Evolutionary conservation across 92 coral and sea anemone genomes (phyloP), one percentile per base, ranked within the genome.

Genomic region (Montipora capitata): DNA sequence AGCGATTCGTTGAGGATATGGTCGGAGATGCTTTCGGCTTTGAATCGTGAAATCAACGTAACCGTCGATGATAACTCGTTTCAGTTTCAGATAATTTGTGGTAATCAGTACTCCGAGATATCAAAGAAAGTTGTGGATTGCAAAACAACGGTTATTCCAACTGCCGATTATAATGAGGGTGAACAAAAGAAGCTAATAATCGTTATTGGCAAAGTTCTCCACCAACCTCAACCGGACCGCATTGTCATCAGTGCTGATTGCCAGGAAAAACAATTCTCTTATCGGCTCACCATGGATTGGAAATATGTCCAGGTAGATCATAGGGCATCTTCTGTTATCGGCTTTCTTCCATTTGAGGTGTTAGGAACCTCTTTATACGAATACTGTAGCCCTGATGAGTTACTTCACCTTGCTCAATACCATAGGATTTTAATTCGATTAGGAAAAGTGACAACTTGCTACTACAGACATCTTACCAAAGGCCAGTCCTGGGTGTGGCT

Each of bases 401-500:
- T 92, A n/a, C 68, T 13, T 12, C 85, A 92, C 62, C 56, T 92
- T 11, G 40, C 81, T 12, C 74, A 72, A 35, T 92, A 92, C 72
- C 95, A 92, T 68, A 79, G 85, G 12, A 80, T 89, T 84, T 54
- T 92, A 0, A 90, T 80, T 15, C 78, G 75, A 79, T 77, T 79
- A 11, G 95, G 95, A 1, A 44, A 84, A n/a, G 85, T 92, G 16
- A 92, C 76, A 17, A 92, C 95, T 13, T 92, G 95, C 44, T 92
- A 81, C 69, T 92, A 85, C 64, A 76, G 93, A 10, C 91, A 82
- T 69, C 63, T 92, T 18, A 89, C 95, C 9, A 92, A 92, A 77
- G 95, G 95, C 4, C 87, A 89, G 14, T 51, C 83, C 6, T 92
- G 93, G 93, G 74, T 92, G 18, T 92, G 95, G 95, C 65, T 92